Evolutionary conservation across 2,888 invertebrate species (phyloP), one percentile per base, ranked within the genome.

Genomic region (Linnaemya tessellans): DNA sequence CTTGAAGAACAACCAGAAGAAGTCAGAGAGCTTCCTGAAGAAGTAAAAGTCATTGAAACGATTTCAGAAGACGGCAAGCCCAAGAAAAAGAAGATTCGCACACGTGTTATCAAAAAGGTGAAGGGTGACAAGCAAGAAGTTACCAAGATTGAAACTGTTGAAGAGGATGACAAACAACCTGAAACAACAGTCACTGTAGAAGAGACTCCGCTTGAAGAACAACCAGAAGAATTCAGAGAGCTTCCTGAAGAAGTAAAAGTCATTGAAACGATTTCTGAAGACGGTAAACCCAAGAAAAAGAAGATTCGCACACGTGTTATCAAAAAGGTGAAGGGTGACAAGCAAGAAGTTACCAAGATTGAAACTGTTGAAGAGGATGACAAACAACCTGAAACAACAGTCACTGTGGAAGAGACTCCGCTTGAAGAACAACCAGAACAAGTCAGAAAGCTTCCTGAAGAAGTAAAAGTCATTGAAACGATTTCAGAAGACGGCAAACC

Each of bases 291-390:
- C 1, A 65, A 30, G 25, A 65, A 65, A 25, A 65, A n/a, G 46
- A 65, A 65, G 65, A 65, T 65, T 22, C 65, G 65, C n/a, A 65
- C 65, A 4, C 65, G 65, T 25, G 30, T 65, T 3, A 65, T 65
- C n/a, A 65, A 65, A 30, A 65, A 65, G n/a, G 30, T 65, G 5
- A 65, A 49, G 65, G 46, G 65, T 46, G 46, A 65, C 10, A 65
- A 65, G n/a, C 65, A 65, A 30, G 65, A 65, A 46, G 65, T 65
- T 18, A 65, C 65, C 9, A 65, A 65, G 65, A 65, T 65, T 65
- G 46, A 65, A 46, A 65, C 65, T 30, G 65, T 65, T n/a, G 65
- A 65, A 30, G 65, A 65, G 46, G 65, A 65, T 65, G 65, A 30
- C 10, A 65, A 49, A 49, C 10, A 4, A 65, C 65, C 67, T 51